These are phyloP conservation scores for Pangasius krempfi DNA, from an alignment of 2,797 vertebrate species.

Conservation along the genomic window DNA sequence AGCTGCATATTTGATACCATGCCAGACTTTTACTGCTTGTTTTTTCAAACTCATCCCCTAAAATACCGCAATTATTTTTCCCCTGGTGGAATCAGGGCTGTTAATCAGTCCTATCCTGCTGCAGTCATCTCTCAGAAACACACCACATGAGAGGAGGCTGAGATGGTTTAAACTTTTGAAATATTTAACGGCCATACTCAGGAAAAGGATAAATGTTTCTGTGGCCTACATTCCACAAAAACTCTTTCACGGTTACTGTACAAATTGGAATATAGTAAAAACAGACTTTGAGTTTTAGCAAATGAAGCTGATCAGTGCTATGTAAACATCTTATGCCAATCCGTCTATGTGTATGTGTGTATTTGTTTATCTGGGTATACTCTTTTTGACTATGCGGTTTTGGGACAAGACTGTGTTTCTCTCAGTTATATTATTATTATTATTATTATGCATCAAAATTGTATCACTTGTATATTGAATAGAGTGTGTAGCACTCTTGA, in stretches of 20 bases:
- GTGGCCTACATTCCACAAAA: slow-evolving; percentile 46
- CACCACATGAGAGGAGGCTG: slow-evolving; percentile 42
- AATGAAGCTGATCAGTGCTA: slow-evolving; percentile 30
- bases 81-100: slow-evolving; percentile 43
- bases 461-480: neutral
- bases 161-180: slow-evolving; percentile 49
- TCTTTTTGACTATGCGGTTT: neutral
- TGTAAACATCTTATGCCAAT: neutral
- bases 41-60: slow-evolving; percentile 25
- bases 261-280: slow-evolving; percentile 41
- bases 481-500: neutral
- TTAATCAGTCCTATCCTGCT: slow-evolving; percentile 53
- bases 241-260: slow-evolving; percentile 37
- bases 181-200: slow-evolving; percentile 48
- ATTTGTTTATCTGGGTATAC: neutral
- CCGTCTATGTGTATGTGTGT: neutral
- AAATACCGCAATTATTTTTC: slow-evolving; percentile 53
- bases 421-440: neutral
- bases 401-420: neutral
- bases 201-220: slow-evolving; percentile 45
- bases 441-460: neutral
- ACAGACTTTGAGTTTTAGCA: slow-evolving; percentile 27
- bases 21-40: slow-evolving; percentile 52
- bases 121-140: slow-evolving; percentile 55
- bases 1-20: slow-evolving; percentile 56